Percentiles rank a stretch among this genome's conserved stretches.
These are phyloP conservation scores for Balearica regulorum DNA, from an alignment of 2,797 vertebrate genomes.

Conservation along the genomic window DNA sequence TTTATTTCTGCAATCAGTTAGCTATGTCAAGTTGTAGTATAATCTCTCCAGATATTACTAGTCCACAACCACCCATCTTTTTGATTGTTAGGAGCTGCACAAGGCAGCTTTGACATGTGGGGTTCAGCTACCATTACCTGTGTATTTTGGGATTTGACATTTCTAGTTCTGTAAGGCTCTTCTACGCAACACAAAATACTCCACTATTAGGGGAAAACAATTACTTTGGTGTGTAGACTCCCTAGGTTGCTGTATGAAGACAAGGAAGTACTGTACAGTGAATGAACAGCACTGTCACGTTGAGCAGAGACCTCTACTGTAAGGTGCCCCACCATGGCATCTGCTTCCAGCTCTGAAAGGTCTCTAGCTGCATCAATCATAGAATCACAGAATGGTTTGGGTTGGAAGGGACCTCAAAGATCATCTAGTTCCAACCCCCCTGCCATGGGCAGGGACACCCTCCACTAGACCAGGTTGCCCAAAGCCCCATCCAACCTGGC, in stretches of 20 bases:
- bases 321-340: too few relatives aligned
- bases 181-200: not conserved
- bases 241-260: not conserved
- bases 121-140: not conserved
- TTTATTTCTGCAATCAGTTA: not conserved
- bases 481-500: too few relatives aligned
- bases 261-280: too few relatives aligned
- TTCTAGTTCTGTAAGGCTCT: not conserved
- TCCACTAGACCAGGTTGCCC: too few relatives aligned
- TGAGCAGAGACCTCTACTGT: not conserved
- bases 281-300: not conserved
- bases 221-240: not conserved
- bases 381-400: too few relatives aligned
- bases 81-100: not conserved
- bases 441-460: too few relatives aligned
- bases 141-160: not conserved
- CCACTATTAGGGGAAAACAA: not conserved
- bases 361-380: too few relatives aligned
- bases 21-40: not conserved
- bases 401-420: too few relatives aligned
- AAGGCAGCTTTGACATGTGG: not conserved
- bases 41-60: not conserved
- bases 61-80: not conserved
- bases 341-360: not conserved
- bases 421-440: too few relatives aligned